phyloP scores from a whole-genome alignment of 2,113 vertebrate genomes.

The Gracilinanus agilis region DNA sequence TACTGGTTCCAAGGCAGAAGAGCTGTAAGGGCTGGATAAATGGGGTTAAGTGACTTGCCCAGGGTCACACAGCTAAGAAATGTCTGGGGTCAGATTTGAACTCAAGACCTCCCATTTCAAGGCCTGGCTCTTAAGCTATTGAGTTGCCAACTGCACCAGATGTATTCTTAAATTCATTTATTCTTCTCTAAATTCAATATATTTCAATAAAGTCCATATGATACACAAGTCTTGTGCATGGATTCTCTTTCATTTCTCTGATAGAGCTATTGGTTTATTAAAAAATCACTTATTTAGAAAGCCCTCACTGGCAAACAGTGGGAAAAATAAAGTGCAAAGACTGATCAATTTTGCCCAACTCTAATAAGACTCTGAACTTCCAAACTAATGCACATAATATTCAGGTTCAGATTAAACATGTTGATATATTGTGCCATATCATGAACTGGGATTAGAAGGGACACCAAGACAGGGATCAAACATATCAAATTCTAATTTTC shows the following conservation, averaged over 20 bases:
- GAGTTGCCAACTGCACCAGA: background rate
- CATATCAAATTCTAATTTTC: background rate
- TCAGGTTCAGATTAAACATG: background rate
- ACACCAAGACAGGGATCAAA: background rate
- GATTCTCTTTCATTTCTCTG: background rate
- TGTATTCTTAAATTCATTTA: background rate
- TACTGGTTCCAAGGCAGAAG: no score
- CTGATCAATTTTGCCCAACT: background rate
- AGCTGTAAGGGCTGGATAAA: no score
- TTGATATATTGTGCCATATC: background rate
- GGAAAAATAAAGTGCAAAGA: background rate
- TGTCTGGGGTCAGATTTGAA: no score
- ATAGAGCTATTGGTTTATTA: background rate
- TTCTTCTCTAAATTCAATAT: background rate
- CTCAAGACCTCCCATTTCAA: no score
- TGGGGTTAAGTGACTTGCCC: no score
- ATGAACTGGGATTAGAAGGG: background rate
- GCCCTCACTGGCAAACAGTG: background rate
- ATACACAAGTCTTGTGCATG: background rate
- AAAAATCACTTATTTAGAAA: background rate
- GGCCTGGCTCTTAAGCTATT: no score
- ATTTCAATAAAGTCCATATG: background rate
- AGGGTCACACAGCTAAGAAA: no score
- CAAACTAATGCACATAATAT: background rate
- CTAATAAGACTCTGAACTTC: background rate